Conservation (phyloP, 1,140 invertebrate species). For the Drosophila dunni region DNA sequence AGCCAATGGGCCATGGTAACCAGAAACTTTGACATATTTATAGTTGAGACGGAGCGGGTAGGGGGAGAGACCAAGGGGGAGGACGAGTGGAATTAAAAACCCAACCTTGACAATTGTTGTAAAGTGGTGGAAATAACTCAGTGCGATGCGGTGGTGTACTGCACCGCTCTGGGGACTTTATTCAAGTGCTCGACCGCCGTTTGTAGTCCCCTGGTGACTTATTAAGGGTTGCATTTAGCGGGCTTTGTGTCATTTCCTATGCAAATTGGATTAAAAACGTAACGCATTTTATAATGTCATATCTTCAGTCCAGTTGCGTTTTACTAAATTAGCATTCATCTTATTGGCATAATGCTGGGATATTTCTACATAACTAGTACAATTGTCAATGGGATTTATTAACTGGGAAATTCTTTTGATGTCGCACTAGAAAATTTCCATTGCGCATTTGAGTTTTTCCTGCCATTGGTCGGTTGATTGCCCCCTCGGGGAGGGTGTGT, state of each 20-base stretch:
- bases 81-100: slow-evolving; percentile 11
- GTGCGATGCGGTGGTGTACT: slow-evolving; percentile 7
- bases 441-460: slow-evolving; percentile 60
- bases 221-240: slow-evolving; percentile 83
- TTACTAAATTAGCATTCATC: slow-evolving; percentile 69
- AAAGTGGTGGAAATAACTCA: slow-evolving; percentile 56
- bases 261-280: slow-evolving; percentile 81
- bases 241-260: slow-evolving; percentile 82
- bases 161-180: slow-evolving; percentile 65
- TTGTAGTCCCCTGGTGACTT: slow-evolving; percentile 75
- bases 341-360: slow-evolving; percentile 65
- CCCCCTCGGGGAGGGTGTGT: neutral
- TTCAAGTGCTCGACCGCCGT: slow-evolving; percentile 76
- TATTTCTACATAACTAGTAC: slow-evolving; percentile 4
- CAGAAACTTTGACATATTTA: slow-evolving; percentile 82
- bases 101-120: slow-evolving; percentile 80
- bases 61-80: neutral
- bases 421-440: slow-evolving; percentile 58
- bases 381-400: slow-evolving; percentile 68
- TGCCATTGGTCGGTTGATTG: slow-evolving; percentile 15
- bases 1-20: slow-evolving; percentile 74
- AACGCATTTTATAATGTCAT: slow-evolving; percentile 68
- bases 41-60: slow-evolving; percentile 53
- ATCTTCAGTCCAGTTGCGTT: slow-evolving; percentile 54
- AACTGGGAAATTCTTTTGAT: slow-evolving; percentile 80